Conservation (phyloP, 2,888 invertebrate species). For the Malthinus flaveolus region DNA sequence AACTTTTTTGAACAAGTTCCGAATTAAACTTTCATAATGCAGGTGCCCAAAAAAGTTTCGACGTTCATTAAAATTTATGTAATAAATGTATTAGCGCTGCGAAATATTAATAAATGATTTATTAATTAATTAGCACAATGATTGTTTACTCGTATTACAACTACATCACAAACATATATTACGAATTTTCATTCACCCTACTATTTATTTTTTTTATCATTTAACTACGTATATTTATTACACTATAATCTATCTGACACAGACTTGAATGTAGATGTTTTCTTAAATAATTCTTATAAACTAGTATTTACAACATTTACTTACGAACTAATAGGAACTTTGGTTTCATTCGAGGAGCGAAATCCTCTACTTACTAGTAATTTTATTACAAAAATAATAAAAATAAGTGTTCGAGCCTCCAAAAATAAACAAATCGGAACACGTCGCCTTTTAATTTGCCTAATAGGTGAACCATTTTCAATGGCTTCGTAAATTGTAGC, state of each 20-base stretch:
- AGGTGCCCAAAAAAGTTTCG: too few relatives aligned
- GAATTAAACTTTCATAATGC: too few relatives aligned
- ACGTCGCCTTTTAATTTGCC: too few relatives aligned
- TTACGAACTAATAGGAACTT: slow-evolving; percentile 62
- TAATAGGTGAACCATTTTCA: too few relatives aligned
- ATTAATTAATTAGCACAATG: slow-evolving; percentile 43
- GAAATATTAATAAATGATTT: slow-evolving; percentile 22
- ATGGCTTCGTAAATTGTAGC: too few relatives aligned
- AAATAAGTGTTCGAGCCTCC: slow-evolving; percentile 20
- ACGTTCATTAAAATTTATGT: too few relatives aligned
- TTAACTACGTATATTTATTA: slow-evolving; percentile 18
- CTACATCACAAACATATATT: slow-evolving; percentile 53
- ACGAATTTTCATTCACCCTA: slow-evolving; percentile 49
- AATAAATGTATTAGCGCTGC: too few relatives aligned
- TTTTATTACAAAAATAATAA: slow-evolving; percentile 31
- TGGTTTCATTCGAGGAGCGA: slow-evolving; percentile 62
- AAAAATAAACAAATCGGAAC: slow-evolving; percentile 7
- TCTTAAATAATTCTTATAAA: slow-evolving; percentile 16
- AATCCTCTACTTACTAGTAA: slow-evolving; percentile 41
- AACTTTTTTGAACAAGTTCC: too few relatives aligned
- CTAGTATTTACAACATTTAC: slow-evolving; percentile 32
- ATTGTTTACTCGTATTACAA: slow-evolving; percentile 51
- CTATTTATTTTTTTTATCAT: slow-evolving; percentile 24
- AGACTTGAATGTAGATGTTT: slow-evolving; percentile 33
- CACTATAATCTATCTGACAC: slow-evolving; percentile 37